Evolutionary conservation across 2,797 vertebrate species (phyloP), one percentile per base, ranked within the genome.

Genomic region (Gymnodraco acuticeps): DNA sequence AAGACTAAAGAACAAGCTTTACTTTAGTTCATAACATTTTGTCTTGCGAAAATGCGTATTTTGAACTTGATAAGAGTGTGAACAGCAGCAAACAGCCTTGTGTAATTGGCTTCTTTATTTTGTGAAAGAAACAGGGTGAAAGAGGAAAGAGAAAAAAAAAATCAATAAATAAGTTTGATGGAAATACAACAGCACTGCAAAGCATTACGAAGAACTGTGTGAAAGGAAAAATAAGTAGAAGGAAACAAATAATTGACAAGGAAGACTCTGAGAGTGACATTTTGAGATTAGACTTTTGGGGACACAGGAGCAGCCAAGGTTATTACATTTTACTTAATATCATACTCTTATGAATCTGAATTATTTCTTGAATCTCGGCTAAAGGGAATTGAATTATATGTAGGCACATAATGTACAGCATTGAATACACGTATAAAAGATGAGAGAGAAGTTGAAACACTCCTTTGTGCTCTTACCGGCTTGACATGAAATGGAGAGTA

Each of bases 301-400:
- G 81, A 77, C 65, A 62, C 55, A n/a, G 51, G 42, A 59, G 76
- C 63, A 71, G 78, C 64, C 77, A 72, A 85, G 61, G 84, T 89
- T 87, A 87, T 90, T 90, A 78, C 64, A 75, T 86, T 87, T 85
- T 61, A 67, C 69, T 77, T 73, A 83, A 83, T 80, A 80, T 89
- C 66, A 78, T 53, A 82, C 78, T 87, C 47, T 60, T 15, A 41
- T 87, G 77, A 86, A 87, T 84, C 84, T 58, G 84, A 79, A 84
- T 72, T 72, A 41, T 84, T 69, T 70, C 74, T 73, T 48, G 48
- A 84, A 65, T 59, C 68, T 55, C 42, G 51, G 63, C 80, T 66
- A 82, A 84, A 83, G 77, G 72, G 78, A 82, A 87, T 70, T 82
- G 66, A 91, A 86, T 87, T 78, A 86, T 80, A 73, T 83, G 73